These are phyloP conservation scores for Lycorma delicatula DNA, from an alignment of 1,140 invertebrate species.

Conservation along the genomic window DNA sequence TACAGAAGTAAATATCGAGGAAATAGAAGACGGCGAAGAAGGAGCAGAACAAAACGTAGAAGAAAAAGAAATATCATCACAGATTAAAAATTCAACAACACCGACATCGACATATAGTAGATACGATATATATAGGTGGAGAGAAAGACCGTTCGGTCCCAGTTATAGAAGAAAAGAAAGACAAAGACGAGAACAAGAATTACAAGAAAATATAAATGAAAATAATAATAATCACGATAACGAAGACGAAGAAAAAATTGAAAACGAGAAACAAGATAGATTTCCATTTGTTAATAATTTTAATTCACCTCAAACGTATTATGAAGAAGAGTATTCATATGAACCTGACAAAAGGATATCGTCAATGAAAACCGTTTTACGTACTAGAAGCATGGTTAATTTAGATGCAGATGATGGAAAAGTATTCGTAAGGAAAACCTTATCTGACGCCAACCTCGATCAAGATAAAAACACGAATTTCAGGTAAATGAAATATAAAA, in stretches of 20 bases:
- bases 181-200: background rate
- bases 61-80: too few relatives aligned
- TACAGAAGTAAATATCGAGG: too few relatives aligned
- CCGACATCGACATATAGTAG: too few relatives aligned
- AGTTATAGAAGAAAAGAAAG: background rate
- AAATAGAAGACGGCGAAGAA: too few relatives aligned
- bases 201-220: background rate
- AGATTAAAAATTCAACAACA: too few relatives aligned
- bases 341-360: constrained; percentile 25
- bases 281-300: too few relatives aligned
- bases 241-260: background rate
- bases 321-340: constrained; percentile 30
- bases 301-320: background rate
- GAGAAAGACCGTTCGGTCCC: background rate
- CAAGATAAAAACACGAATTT: constrained; percentile 14
- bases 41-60: too few relatives aligned
- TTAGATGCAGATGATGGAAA: constrained; percentile 15
- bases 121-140: background rate
- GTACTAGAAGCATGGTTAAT: constrained; percentile 27
- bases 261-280: background rate
- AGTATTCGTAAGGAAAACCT: background rate
- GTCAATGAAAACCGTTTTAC: constrained; percentile 24
- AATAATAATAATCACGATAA: background rate
- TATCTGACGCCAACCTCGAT: background rate
- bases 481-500: constrained; percentile 1